Evolutionary conservation across 2,113 vertebrate species (phyloP).

Genomic region (Tychaedon coryphoeus): DNA sequence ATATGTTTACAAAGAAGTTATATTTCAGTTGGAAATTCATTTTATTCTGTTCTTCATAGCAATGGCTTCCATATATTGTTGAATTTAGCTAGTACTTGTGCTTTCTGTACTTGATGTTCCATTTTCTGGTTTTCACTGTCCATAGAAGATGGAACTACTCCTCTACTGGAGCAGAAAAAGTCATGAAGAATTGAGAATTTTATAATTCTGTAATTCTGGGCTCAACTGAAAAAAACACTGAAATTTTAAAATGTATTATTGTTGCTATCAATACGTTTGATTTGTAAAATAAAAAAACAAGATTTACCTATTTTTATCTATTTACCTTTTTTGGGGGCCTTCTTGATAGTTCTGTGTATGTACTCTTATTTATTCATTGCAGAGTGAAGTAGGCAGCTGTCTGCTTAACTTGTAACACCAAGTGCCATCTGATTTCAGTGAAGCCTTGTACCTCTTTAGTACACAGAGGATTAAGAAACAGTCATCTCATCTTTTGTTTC

Average conservation of each 20-base stretch:
- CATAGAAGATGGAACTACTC: not conserved
- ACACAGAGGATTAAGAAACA: not conserved
- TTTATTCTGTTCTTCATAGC: not conserved
- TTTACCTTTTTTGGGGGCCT: not conserved
- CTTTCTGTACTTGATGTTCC: not conserved
- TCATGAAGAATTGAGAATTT: not conserved
- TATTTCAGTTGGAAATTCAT: not conserved
- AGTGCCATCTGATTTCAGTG: not conserved
- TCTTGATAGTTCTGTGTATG: not conserved
- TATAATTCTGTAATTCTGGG: not conserved
- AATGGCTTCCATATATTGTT: not conserved
- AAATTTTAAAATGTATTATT: not conserved
- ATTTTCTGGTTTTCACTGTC: not conserved
- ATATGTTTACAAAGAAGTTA: conserved; percentile 16
- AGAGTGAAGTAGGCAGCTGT: not conserved
- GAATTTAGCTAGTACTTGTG: not conserved
- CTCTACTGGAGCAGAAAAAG: not conserved
- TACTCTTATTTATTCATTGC: not conserved
- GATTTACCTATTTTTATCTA: not conserved
- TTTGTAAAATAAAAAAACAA: not conserved
- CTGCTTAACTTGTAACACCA: not conserved
- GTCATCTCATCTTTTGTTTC: not conserved
- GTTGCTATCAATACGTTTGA: not conserved
- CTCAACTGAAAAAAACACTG: not conserved
- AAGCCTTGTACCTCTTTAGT: not conserved